Conservation (phyloP, 2,888 invertebrate species). For the Teleogryllus oceanicus region DNA sequence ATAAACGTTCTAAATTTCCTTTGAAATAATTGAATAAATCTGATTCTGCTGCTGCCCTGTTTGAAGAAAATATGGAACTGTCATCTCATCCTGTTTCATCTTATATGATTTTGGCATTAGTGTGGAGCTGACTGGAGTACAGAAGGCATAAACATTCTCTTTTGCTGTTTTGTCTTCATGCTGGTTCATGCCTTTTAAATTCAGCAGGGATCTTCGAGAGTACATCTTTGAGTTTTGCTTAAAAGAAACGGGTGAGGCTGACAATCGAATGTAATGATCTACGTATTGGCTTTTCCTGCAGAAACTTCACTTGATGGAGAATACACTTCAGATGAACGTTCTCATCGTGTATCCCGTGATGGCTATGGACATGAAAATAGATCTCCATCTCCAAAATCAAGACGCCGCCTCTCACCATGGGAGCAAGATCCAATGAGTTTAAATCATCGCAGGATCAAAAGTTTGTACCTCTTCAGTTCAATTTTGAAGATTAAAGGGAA, state of each 20-base stretch:
- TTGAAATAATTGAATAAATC: too few relatives aligned
- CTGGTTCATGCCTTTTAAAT: not conserved
- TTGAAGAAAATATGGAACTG: too few relatives aligned
- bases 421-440: not conserved
- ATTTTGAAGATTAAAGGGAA: not conserved
- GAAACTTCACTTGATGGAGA: not conserved
- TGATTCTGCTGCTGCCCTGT: too few relatives aligned
- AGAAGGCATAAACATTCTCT: not conserved
- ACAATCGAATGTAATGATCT: not conserved
- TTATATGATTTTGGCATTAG: not conserved
- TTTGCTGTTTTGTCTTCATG: slow-evolving; percentile 3
- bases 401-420: slow-evolving; percentile 8
- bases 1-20: too few relatives aligned
- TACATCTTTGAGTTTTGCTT: too few relatives aligned
- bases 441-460: not conserved
- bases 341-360: not conserved
- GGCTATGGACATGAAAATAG: not conserved
- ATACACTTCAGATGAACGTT: not conserved
- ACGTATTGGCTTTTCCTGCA: slow-evolving; percentile 18
- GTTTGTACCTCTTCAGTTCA: not conserved
- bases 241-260: not conserved
- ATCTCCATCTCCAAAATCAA: not conserved
- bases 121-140: not conserved
- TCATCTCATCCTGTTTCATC: too few relatives aligned
- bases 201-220: not conserved